Percentiles rank a stretch among this genome's conserved stretches.
These are phyloP conservation scores for Pachycephala philippinensis DNA, from an alignment of 2,113 vertebrate genomes.

Conservation along the genomic window DNA sequence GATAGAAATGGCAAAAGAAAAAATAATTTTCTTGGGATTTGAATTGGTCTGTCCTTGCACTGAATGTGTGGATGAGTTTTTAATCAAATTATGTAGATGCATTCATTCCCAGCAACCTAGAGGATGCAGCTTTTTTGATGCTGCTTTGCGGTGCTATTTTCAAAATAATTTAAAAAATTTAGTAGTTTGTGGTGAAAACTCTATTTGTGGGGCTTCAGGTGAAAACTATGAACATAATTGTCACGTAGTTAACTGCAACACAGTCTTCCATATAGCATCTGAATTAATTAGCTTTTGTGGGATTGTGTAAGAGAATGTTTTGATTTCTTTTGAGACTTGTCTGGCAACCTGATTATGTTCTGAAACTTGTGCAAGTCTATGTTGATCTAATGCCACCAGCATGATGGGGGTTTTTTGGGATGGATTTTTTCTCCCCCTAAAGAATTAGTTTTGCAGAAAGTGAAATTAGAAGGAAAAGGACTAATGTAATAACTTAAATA, in stretches of 20 bases:
- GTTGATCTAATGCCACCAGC: background rate
- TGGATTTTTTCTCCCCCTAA: background rate
- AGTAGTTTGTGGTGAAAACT: background rate
- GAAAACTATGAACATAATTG: background rate
- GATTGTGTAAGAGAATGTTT: conserved; percentile 19
- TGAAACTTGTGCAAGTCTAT: background rate
- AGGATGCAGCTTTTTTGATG: background rate
- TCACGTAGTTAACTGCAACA: background rate
- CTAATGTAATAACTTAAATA: background rate
- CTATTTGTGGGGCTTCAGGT: background rate
- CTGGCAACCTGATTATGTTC: conserved; percentile 14
- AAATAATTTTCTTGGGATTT: background rate
- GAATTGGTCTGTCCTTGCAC: background rate
- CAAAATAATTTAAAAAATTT: background rate
- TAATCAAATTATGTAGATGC: background rate
- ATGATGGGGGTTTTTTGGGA: background rate
- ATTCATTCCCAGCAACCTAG: background rate
- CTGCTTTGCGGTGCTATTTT: background rate
- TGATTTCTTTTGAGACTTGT: conserved; percentile 28
- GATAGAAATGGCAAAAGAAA: background rate
- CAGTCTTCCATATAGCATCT: background rate
- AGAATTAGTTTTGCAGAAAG: background rate
- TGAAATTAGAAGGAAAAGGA: background rate
- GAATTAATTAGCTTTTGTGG: conserved; percentile 14
- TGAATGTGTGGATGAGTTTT: background rate